phyloP scores from a whole-genome alignment of 2,797 vertebrate species.

The Psittacula derbiana region DNA sequence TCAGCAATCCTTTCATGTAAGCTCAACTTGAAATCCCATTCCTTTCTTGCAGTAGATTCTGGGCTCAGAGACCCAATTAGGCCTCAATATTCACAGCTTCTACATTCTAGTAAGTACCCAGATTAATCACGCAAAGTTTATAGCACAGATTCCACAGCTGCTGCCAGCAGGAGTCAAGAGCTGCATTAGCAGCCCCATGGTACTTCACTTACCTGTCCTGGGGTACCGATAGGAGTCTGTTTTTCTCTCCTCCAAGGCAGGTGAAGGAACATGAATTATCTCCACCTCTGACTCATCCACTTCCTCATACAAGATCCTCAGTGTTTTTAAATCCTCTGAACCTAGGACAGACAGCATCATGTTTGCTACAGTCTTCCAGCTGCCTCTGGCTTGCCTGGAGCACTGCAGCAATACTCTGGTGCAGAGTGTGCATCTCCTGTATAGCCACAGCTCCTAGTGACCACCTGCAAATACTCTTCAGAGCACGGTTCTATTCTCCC shows the following conservation, averaged over 20 bases:
- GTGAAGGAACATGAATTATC: constrained; percentile 95
- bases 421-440: not conserved
- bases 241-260: constrained; percentile 94
- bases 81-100: not conserved
- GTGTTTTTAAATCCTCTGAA: constrained; percentile 82
- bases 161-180: not conserved
- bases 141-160: not conserved
- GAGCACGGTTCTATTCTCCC: not conserved
- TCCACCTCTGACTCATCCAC: constrained; percentile 97
- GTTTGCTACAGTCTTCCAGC: not conserved
- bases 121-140: not conserved
- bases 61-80: not conserved
- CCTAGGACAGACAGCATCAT: constrained; percentile 66
- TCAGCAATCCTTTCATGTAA: not conserved
- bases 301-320: constrained; percentile 92
- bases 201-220: constrained; percentile 84
- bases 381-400: not conserved
- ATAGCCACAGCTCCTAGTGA: not conserved
- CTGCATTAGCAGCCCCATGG: not conserved
- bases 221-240: constrained; percentile 96
- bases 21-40: not conserved
- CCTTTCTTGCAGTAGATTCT: not conserved
- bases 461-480: not conserved
- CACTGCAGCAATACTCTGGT: not conserved
- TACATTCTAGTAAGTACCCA: not conserved